A percentile compares a stretch with the other conserved stretches of the same genome.
phyloP scores from a whole-genome alignment of 2,888 invertebrate species.

The Drosophila hamatofila region DNA sequence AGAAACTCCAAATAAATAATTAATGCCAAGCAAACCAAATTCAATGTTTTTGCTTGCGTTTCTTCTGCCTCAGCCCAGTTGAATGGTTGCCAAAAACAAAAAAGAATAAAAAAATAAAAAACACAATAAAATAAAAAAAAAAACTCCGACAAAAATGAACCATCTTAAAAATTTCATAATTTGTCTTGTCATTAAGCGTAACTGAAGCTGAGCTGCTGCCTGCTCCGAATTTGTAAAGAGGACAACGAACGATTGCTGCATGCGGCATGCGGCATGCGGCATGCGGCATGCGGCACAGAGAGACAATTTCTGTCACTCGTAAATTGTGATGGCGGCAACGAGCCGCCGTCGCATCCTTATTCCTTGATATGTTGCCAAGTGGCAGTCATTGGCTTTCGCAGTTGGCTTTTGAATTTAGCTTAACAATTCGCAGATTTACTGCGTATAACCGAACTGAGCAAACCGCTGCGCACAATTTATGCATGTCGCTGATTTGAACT shows the following conservation, averaged over 20 bases:
- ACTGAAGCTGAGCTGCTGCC: conserved; percentile 41
- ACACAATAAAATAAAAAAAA: conserved; percentile 32
- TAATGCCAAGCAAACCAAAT: conserved; percentile 38
- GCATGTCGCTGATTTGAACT: conserved; percentile 62
- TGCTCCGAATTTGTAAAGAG: conserved; percentile 25
- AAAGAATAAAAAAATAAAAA: conserved; percentile 32
- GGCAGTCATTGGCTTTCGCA: conserved; percentile 73
- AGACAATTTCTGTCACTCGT: conserved; percentile 75
- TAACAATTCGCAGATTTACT: conserved; percentile 72
- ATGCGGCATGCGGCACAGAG: conserved; percentile 40
- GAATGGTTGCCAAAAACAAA: conserved; percentile 55
- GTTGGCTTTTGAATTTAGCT: conserved; percentile 65
- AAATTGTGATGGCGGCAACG: conserved; percentile 76
- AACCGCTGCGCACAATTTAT: conserved; percentile 67
- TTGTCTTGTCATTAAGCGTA: conserved; percentile 73
- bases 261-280: background rate
- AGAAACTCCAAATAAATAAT: conserved; percentile 47
- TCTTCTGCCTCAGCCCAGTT: conserved; percentile 14
- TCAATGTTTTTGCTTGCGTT: background rate
- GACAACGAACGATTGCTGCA: conserved; percentile 2
- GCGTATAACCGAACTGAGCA: conserved; percentile 49
- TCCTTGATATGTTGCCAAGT: conserved; percentile 73
- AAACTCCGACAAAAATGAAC: conserved; percentile 57
- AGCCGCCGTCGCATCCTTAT: conserved; percentile 73
- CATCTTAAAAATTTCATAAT: conserved; percentile 75